Percentiles rank a stretch among this genome's conserved stretches.
Conservation (phyloP, 2,113 vertebrate genomes). For the Xenus cinereus region DNA sequence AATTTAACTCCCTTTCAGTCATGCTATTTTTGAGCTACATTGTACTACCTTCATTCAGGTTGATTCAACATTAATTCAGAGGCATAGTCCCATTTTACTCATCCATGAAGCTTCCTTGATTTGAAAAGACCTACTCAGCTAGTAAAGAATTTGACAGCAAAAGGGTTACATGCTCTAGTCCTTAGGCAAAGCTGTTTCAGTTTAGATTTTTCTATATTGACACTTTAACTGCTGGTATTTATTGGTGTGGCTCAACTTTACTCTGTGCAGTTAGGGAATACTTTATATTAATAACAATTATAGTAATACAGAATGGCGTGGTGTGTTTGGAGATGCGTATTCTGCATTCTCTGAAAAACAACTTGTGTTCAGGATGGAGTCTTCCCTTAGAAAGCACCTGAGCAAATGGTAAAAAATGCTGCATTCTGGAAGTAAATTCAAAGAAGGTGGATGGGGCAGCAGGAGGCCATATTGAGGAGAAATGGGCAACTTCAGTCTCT, state of each 20-base stretch:
- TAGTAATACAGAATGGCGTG: background rate
- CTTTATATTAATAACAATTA: constrained; percentile 20
- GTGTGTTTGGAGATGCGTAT: background rate
- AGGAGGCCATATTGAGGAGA: constrained; percentile 12
- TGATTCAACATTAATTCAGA: background rate
- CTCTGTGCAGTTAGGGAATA: background rate
- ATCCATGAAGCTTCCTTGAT: background rate
- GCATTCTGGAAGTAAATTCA: constrained; percentile 14
- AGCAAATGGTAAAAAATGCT: background rate
- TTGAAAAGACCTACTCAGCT: background rate
- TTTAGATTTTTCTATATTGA: background rate
- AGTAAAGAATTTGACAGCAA: background rate
- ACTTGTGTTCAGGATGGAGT: background rate
- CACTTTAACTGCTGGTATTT: background rate
- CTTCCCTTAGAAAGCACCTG: background rate
- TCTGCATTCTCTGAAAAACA: background rate
- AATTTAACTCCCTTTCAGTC: background rate
- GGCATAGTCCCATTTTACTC: background rate
- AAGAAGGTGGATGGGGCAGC: constrained; percentile 24
- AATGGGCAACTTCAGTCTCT: constrained; percentile 25
- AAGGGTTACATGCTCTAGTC: background rate
- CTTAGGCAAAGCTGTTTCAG: background rate
- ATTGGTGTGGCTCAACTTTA: background rate
- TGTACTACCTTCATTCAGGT: background rate
- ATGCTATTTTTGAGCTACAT: background rate